Evolutionary conservation across 2,888 invertebrate species (phyloP), one percentile per base, ranked within the genome.

Genomic region (Linnaemya tessellans): DNA sequence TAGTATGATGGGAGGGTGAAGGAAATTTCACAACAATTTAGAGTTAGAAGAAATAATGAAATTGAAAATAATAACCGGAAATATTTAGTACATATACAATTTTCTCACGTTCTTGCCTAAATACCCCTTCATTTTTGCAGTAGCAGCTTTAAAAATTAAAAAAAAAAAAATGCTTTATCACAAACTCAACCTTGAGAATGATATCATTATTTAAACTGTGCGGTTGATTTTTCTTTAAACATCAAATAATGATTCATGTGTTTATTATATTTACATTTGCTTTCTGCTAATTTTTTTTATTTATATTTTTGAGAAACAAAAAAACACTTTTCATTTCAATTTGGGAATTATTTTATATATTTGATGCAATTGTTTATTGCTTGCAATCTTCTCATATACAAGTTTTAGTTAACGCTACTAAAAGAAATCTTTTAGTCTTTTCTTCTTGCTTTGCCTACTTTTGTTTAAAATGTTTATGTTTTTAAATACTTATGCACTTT

Each of bases 51-150:
- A 65, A 80, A 18, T 58, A 8, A 51, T 51, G 46, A 60, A 22
- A 49, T 2, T 71, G 46, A 71, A 71, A 51, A 20, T 71, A 41
- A 79, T 64, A 71, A 46, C 49, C 73, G 80, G 80, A 67, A 25
- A 80, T 80, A 58, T 73, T 73, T 78, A 64, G 43, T 9, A 46
- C 43, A 80, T 5, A 46, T 3, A n/a, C 41, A 46, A 30, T 73
- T 15, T 51, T 5, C 0, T n/a, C 22, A 73, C 35, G 10, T 38
- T 35, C 38, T 22, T 49, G 3, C n/a, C 18, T 10, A 70, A 22
- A 43, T 18, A 13, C 0, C 20, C 1, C 1, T n/a, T 54, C 22
- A 15, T 43, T 71, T n/a, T 56, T 18, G 9, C 9, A 60, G 18
- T 18, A 46, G 30, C 46, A 46, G 46, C 58, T 43, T 20, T 46